These are phyloP conservation scores for Jacana jacana DNA, from an alignment of 2,113 vertebrate species.

Conservation along the genomic window DNA sequence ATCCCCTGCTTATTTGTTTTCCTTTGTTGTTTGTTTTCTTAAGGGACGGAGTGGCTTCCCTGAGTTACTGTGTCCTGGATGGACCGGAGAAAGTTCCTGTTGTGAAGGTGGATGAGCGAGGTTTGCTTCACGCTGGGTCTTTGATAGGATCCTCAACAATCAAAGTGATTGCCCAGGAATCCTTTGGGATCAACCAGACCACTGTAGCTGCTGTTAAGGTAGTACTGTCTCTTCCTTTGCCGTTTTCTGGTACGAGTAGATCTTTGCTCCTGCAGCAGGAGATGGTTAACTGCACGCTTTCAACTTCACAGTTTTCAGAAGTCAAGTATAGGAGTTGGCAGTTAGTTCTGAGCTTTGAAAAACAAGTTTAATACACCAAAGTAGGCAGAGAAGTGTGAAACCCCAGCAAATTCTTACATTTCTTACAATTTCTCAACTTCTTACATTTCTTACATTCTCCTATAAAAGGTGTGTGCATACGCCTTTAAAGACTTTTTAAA, in stretches of 20 bases:
- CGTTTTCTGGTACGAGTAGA: background rate
- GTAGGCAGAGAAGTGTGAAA: background rate
- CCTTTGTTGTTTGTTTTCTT: background rate
- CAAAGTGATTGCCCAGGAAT: conserved; percentile 87
- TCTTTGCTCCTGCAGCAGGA: background rate
- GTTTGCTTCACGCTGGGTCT: conserved; percentile 83
- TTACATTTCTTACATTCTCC: too few relatives aligned
- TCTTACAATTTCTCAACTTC: too few relatives aligned
- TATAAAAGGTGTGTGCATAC: background rate
- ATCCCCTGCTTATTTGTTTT: background rate
- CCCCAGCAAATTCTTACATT: background rate
- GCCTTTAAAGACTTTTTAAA: background rate
- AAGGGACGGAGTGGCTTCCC: conserved; percentile 82
- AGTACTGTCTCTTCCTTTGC: background rate
- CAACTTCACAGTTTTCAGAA: background rate
- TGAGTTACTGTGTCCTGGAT: conserved; percentile 85
- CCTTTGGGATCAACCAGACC: conserved; percentile 81
- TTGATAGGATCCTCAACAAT: conserved; percentile 82
- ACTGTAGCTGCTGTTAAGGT: conserved; percentile 76
- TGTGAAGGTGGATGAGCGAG: conserved; percentile 84
- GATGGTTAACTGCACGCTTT: background rate
- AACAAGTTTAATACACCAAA: background rate
- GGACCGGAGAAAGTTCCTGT: conserved; percentile 79
- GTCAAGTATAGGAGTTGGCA: background rate
- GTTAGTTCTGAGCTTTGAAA: background rate